Conservation (phyloP, 2,113 vertebrate species). For the Cebus imitator region DNA sequence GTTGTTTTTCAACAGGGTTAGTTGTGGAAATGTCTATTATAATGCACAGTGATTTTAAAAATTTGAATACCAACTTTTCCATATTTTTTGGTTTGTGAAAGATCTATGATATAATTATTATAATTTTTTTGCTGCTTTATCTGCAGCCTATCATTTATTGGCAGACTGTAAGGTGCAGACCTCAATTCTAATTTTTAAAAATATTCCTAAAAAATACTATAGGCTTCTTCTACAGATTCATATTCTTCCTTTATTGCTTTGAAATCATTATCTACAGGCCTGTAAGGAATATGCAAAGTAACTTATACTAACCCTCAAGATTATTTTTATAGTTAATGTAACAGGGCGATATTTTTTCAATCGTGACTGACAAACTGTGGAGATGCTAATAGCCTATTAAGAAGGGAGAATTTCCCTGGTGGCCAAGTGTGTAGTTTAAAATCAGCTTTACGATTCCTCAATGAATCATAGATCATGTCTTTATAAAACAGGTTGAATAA, state of each 20-base stretch:
- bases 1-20: neutral
- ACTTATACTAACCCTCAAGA: neutral
- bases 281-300: neutral
- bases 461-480: constrained; percentile 23
- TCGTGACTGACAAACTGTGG: constrained; percentile 5
- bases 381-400: constrained; percentile 34
- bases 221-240: neutral
- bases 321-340: neutral
- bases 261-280: neutral
- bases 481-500: constrained; percentile 50
- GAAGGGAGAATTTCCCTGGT: constrained; percentile 11
- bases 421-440: constrained; percentile 3
- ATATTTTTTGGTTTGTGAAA: neutral
- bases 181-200: neutral
- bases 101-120: neutral
- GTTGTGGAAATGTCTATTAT: neutral
- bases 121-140: neutral
- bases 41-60: neutral
- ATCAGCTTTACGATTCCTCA: constrained; percentile 22
- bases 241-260: neutral
- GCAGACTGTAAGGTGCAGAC: neutral
- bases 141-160: neutral
- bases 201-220: neutral
- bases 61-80: neutral
- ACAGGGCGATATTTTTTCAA: neutral